phyloP scores from a whole-genome alignment of 35 echinoderm and acorn worm genomes.

The Ophiothrix spiculata region DNA sequence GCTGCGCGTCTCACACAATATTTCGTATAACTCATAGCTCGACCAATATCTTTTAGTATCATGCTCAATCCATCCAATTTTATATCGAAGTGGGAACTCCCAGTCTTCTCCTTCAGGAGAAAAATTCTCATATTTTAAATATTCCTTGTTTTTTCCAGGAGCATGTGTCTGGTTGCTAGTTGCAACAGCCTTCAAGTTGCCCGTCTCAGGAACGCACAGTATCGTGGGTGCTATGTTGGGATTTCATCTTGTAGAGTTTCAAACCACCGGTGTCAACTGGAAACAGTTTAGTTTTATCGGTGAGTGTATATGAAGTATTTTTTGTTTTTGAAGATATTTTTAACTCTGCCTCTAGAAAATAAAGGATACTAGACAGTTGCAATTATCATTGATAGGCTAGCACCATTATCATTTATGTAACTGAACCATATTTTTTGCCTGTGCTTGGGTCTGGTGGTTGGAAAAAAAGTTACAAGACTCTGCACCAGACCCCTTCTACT shows the following conservation, averaged over 20 bases:
- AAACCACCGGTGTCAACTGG: slow-evolving; percentile 76
- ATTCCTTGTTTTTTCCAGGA: slow-evolving; percentile 36
- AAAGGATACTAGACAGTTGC: background rate
- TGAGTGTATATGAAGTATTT: slow-evolving; percentile 43
- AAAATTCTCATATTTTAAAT: too few species aligned
- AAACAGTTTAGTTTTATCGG: slow-evolving; percentile 79
- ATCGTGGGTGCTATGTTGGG: slow-evolving; percentile 96
- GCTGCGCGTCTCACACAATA: too few species aligned
- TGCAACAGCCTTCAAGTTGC: slow-evolving; percentile 74
- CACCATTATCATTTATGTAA: too few species aligned
- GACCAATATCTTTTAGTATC: too few species aligned
- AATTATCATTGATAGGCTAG: background rate
- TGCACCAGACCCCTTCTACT: too few species aligned
- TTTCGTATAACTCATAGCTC: too few species aligned
- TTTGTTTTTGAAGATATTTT: background rate
- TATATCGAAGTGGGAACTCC: too few species aligned
- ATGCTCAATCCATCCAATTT: too few species aligned
- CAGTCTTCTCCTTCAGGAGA: too few species aligned
- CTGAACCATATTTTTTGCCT: too few species aligned
- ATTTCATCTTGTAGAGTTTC: slow-evolving; percentile 88
- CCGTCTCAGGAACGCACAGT: slow-evolving; percentile 92
- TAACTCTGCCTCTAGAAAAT: background rate
- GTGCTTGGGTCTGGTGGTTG: too few species aligned
- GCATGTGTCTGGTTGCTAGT: slow-evolving; percentile 86
- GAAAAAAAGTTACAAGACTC: too few species aligned